These are phyloP conservation scores for Alosa alosa DNA, from an alignment of 2,113 vertebrate genomes.

Conservation along the genomic window DNA sequence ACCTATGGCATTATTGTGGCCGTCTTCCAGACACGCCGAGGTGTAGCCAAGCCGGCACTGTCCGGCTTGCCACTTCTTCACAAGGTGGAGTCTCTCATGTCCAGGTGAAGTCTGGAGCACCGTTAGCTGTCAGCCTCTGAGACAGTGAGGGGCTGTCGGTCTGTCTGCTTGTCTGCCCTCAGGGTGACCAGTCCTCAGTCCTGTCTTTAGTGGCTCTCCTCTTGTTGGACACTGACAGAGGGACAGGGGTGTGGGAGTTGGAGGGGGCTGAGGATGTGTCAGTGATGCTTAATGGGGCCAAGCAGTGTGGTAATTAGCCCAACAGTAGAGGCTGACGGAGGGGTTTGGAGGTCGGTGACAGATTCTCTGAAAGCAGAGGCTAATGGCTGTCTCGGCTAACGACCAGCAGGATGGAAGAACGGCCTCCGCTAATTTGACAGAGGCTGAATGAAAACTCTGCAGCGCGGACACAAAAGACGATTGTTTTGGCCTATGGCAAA, in stretches of 20 bases:
- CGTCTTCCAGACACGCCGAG: not conserved
- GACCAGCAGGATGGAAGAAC: slow-evolving; percentile 25
- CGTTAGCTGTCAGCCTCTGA: no score
- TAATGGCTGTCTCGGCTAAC: slow-evolving; percentile 32
- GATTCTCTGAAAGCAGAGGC: slow-evolving; percentile 25
- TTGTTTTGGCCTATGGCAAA: not conserved
- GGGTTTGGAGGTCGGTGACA: slow-evolving; percentile 34
- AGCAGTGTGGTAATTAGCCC: slow-evolving; percentile 29
- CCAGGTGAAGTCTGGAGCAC: slow-evolving; percentile 14
- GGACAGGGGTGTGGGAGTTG: not conserved
- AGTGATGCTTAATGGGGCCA: slow-evolving; percentile 12
- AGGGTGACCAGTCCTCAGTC: no score
- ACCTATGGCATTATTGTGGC: not conserved
- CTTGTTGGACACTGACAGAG: not conserved
- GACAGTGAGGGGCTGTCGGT: not conserved
- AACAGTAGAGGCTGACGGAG: not conserved
- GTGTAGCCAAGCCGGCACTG: not conserved
- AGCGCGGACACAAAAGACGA: not conserved
- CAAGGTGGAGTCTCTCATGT: not conserved
- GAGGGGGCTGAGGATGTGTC: not conserved
- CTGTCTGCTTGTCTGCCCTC: not conserved
- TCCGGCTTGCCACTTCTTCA: not conserved
- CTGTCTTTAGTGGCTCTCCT: not conserved
- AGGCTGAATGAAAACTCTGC: not conserved
- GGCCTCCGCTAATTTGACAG: slow-evolving; percentile 27